Evolutionary conservation across 2,888 invertebrate genomes (phyloP).

Genomic region (Hyalella azteca): DNA sequence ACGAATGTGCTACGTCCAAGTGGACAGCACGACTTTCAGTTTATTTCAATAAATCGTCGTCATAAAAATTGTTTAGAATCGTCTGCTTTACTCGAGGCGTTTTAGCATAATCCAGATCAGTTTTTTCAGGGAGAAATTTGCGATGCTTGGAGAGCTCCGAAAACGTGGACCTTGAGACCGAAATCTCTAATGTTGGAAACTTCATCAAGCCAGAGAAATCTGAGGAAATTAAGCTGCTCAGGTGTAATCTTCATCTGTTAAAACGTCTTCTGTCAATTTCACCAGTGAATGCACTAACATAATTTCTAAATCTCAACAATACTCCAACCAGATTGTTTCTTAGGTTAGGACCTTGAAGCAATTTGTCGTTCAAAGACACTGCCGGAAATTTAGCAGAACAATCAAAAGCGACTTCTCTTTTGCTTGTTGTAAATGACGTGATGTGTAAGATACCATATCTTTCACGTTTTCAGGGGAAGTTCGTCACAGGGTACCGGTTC

Average conservation of each 20-base stretch:
- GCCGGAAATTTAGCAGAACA: neutral
- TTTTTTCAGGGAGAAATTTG: slow-evolving; percentile 27
- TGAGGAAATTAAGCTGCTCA: too few species aligned
- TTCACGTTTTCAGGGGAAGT: neutral
- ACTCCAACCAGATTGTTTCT: neutral
- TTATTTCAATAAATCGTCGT: slow-evolving; percentile 27
- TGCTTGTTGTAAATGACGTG: slow-evolving; percentile 11
- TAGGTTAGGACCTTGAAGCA: neutral
- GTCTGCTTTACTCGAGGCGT: neutral
- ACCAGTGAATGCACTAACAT: slow-evolving; percentile 32
- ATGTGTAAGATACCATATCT: slow-evolving; percentile 19
- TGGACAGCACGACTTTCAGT: neutral
- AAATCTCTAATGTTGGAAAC: neutral
- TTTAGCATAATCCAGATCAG: neutral
- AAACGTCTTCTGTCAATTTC: slow-evolving; percentile 29
- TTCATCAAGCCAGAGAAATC: neutral
- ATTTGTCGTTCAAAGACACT: neutral
- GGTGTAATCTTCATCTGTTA: slow-evolving; percentile 33
- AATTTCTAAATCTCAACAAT: too few species aligned
- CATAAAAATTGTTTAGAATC: too few species aligned
- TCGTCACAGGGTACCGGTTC: slow-evolving; percentile 21
- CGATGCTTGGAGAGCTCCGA: slow-evolving; percentile 9
- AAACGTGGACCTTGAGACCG: neutral
- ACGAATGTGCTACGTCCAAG: too few species aligned
- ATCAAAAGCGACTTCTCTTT: slow-evolving; percentile 37